Evolutionary conservation across 1,140 invertebrate genomes (phyloP).

Genomic region (Drosophila grimshawi): DNA sequence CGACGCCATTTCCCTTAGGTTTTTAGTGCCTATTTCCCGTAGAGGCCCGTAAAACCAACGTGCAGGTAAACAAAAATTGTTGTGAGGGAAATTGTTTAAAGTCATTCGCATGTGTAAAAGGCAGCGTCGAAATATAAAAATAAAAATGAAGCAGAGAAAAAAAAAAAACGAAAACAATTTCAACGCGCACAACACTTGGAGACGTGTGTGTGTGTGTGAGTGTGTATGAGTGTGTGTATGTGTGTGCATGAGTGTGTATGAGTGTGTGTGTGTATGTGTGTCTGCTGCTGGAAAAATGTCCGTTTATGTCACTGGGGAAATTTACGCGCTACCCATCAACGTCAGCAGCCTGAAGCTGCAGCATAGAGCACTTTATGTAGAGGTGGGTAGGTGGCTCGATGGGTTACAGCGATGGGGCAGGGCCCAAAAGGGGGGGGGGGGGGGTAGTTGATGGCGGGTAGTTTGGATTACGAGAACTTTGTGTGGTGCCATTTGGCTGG

Average conservation of each 20-base stretch:
- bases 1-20: conserved; percentile 45
- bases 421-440: too few relatives aligned
- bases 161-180: conserved; percentile 26
- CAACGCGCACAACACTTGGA: conserved; percentile 43
- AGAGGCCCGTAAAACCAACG: conserved; percentile 27
- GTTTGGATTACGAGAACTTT: conserved; percentile 5
- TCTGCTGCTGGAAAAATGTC: conserved; percentile 35
- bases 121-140: conserved; percentile 36
- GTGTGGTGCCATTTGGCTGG: conserved; percentile 3
- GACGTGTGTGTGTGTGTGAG: not conserved
- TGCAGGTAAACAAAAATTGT: conserved; percentile 33
- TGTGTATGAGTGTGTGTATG: not conserved
- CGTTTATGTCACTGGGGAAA: conserved; percentile 57
- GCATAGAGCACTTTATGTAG: not conserved
- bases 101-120: conserved; percentile 61
- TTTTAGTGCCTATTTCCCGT: conserved; percentile 57
- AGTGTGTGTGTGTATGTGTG: conserved; percentile 14
- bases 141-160: not conserved
- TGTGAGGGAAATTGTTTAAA: conserved; percentile 60
- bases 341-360: conserved; percentile 40
- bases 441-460: not conserved
- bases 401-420: too few relatives aligned
- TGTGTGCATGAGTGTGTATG: conserved; percentile 18
- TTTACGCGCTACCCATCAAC: conserved; percentile 54
- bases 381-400: not conserved